Evolutionary conservation across 2,113 vertebrate species (phyloP).

Genomic region (Hemibagrus wyckioides): DNA sequence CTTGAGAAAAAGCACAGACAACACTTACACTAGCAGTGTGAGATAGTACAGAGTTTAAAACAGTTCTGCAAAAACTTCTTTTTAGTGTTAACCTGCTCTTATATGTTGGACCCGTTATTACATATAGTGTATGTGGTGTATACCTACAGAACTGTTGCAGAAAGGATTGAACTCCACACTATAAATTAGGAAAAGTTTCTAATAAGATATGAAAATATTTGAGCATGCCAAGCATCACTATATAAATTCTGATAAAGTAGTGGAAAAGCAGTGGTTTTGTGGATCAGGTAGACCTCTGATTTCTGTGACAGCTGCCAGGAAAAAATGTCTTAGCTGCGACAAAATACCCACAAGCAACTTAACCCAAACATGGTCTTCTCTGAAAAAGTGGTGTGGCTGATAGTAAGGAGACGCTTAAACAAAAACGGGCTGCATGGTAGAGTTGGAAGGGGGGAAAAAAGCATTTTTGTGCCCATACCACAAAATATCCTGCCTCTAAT

Average conservation of each 20-base stretch:
- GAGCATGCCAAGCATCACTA: not conserved
- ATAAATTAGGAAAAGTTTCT: not conserved
- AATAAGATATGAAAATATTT: not conserved
- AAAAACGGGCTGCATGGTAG: not conserved
- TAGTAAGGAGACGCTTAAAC: not conserved
- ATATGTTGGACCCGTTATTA: too few species aligned
- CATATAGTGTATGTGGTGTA: too few species aligned
- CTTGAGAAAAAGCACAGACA: too few species aligned
- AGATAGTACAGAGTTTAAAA: too few species aligned
- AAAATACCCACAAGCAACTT: not conserved
- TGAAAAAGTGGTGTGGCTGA: not conserved
- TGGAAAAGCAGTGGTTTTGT: not conserved
- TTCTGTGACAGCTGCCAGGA: not conserved
- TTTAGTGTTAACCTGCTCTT: too few species aligned
- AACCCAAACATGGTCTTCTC: not conserved
- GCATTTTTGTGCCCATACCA: not conserved
- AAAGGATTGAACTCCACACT: not conserved
- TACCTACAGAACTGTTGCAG: not conserved
- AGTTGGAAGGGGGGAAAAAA: not conserved
- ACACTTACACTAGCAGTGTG: too few species aligned
- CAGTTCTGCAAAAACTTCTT: too few species aligned
- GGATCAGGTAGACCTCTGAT: not conserved
- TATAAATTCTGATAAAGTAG: not conserved
- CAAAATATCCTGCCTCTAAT: not conserved
- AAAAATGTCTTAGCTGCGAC: not conserved